Percentiles rank a stretch among this genome's conserved stretches.
Conservation (phyloP, 2,888 invertebrate species). For the Atherix ibis region DNA sequence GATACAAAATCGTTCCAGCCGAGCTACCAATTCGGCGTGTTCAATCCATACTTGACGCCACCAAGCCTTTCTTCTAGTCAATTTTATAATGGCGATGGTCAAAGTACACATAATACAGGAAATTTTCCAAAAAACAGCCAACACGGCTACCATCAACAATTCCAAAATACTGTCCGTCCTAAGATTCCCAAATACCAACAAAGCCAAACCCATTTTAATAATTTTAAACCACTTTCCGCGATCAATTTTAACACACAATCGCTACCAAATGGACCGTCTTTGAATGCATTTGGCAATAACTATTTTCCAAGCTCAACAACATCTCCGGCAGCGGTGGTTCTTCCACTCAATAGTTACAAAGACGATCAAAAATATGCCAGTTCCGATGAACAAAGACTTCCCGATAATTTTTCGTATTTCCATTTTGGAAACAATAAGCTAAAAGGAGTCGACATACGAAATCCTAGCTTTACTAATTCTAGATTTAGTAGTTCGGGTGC, state of each 20-base stretch:
- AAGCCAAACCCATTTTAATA: background rate
- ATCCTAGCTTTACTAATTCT: too few relatives aligned
- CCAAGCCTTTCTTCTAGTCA: constrained; percentile 14
- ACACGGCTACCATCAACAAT: too few relatives aligned
- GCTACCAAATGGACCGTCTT: background rate
- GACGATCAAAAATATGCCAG: background rate
- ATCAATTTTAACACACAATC: background rate
- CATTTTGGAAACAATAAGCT: constrained; percentile 28
- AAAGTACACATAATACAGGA: background rate
- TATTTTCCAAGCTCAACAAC: background rate
- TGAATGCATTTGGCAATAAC: too few relatives aligned
- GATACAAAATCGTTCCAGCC: constrained; percentile 21
- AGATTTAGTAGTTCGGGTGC: constrained; percentile 6
- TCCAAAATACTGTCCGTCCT: too few relatives aligned
- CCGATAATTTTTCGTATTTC: constrained; percentile 31
- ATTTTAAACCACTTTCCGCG: constrained; percentile 2
- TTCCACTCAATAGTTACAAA: background rate
- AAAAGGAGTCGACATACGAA: too few relatives aligned
- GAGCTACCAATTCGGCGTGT: constrained; percentile 21
- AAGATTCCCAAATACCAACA: constrained; percentile 2
- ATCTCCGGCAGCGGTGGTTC: background rate
- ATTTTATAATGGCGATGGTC: constrained; percentile 7
- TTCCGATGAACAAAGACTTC: constrained; percentile 4
- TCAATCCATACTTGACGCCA: constrained; percentile 25
- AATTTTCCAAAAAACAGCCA: too few relatives aligned